Evolutionary conservation across 1,140 invertebrate species (phyloP).

Genomic region (Brachionus koreanus): DNA sequence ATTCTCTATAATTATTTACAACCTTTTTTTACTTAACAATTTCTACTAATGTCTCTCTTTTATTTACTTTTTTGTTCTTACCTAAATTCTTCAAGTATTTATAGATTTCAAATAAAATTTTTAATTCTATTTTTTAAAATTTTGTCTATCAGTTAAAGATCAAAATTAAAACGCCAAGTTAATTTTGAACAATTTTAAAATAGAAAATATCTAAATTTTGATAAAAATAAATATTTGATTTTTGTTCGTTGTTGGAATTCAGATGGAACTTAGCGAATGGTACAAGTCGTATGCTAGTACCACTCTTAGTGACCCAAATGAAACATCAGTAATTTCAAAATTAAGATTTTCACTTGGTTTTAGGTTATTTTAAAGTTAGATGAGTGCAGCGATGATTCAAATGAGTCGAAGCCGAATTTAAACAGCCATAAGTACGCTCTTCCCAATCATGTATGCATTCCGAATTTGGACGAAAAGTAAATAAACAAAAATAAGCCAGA

Average conservation of each 20-base stretch:
- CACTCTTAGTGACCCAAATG: not conserved
- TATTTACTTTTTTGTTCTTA: no score
- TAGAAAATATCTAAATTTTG: no score
- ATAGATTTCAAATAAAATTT: no score
- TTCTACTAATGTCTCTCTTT: no score
- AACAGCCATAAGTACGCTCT: not conserved
- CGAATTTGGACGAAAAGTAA: slow-evolving; percentile 14
- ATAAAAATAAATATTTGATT: no score
- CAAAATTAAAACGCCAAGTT: no score
- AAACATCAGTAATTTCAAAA: not conserved
- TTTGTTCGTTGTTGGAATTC: not conserved
- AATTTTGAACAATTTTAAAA: no score
- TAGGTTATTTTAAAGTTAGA: not conserved
- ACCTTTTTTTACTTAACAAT: no score
- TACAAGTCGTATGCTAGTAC: slow-evolving; percentile 9
- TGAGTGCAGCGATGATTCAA: not conserved
- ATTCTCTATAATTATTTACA: no score
- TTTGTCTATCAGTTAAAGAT: no score
- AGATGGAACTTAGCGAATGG: slow-evolving; percentile 11
- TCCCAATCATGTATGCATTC: not conserved
- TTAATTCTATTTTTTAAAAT: no score
- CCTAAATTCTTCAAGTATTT: no score
- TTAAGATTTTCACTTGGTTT: not conserved
- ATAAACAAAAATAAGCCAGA: not conserved
- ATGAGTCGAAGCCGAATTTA: not conserved